phyloP scores from a whole-genome alignment of 2,888 invertebrate species.

The Scaptodrosophila latifasciaeformis region DNA sequence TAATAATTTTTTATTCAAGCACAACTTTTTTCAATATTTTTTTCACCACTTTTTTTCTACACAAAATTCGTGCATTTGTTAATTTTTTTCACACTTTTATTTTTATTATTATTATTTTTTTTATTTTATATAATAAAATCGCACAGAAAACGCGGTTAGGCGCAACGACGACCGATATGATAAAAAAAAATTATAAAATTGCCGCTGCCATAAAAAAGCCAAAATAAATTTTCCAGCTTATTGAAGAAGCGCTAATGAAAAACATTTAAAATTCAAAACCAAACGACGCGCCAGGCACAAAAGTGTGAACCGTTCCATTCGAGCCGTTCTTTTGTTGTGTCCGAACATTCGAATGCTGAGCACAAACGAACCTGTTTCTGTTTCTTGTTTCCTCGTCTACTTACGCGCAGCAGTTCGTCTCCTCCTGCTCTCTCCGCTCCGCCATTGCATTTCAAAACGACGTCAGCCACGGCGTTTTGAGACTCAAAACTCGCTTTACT shows the following conservation, averaged over 20 bases:
- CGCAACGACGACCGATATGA: slow-evolving; percentile 34
- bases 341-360: slow-evolving; percentile 56
- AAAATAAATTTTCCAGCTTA: slow-evolving; percentile 22
- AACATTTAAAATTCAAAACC: slow-evolving; percentile 39
- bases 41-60: background rate
- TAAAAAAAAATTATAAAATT: slow-evolving; percentile 18
- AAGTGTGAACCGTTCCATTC: slow-evolving; percentile 73
- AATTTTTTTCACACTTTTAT: background rate
- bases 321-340: slow-evolving; percentile 75
- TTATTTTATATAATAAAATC: no score
- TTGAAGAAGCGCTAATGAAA: slow-evolving; percentile 10
- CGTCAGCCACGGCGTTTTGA: slow-evolving; percentile 36
- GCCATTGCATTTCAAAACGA: slow-evolving; percentile 54
- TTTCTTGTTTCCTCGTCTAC: slow-evolving; percentile 14
- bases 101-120: background rate
- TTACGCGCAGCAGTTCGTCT: slow-evolving; percentile 14
- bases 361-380: slow-evolving; percentile 68
- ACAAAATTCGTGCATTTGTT: background rate
- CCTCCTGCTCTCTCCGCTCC: slow-evolving; percentile 30
- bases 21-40: slow-evolving; percentile 1
- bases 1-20: background rate
- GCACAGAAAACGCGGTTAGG: slow-evolving; percentile 5
- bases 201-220: slow-evolving; percentile 24
- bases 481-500: slow-evolving; percentile 49
- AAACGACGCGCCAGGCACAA: slow-evolving; percentile 39